These are phyloP conservation scores for Rhyzopertha dominica DNA, from an alignment of 1,140 invertebrate genomes.

Conservation along the genomic window DNA sequence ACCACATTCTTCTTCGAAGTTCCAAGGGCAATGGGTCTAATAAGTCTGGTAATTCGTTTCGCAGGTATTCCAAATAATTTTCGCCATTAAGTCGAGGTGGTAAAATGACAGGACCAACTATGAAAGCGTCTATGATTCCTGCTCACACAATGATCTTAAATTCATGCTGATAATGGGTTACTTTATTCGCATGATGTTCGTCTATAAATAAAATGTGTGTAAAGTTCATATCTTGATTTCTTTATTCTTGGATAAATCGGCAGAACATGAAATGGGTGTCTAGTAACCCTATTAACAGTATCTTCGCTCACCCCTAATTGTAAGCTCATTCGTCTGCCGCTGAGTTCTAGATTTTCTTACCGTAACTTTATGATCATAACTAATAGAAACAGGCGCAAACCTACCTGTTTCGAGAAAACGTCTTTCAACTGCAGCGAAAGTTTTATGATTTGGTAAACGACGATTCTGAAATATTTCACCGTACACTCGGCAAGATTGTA, in stretches of 20 bases:
- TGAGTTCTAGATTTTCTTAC: no score
- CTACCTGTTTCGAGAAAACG: slow-evolving; percentile 4
- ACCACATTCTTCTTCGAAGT: slow-evolving; percentile 27
- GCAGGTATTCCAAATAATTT: slow-evolving; percentile 7
- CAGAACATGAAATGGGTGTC: neutral
- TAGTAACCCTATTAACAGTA: no score
- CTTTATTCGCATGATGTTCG: slow-evolving; percentile 2
- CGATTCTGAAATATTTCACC: neutral
- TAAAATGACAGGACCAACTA: slow-evolving; percentile 5
- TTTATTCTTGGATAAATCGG: neutral
- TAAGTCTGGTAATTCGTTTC: slow-evolving; percentile 10
- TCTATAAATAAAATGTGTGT: neutral
- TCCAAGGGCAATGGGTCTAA: slow-evolving; percentile 22
- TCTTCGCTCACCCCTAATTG: neutral
- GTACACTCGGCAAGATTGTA: no score
- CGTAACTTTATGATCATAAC: neutral
- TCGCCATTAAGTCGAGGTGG: slow-evolving; percentile 1
- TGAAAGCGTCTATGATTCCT: slow-evolving; percentile 6
- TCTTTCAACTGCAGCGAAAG: slow-evolving; percentile 9
- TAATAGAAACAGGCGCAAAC: no score
- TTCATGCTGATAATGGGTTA: slow-evolving; percentile 8
- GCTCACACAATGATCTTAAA: slow-evolving; percentile 6
- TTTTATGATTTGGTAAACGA: no score
- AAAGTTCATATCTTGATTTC: no score
- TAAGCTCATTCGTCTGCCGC: neutral